A percentile compares a stretch with the other conserved stretches of the same genome.
These are phyloP conservation scores for Orthosia incerta DNA, from an alignment of 2,888 invertebrate species.

Conservation along the genomic window DNA sequence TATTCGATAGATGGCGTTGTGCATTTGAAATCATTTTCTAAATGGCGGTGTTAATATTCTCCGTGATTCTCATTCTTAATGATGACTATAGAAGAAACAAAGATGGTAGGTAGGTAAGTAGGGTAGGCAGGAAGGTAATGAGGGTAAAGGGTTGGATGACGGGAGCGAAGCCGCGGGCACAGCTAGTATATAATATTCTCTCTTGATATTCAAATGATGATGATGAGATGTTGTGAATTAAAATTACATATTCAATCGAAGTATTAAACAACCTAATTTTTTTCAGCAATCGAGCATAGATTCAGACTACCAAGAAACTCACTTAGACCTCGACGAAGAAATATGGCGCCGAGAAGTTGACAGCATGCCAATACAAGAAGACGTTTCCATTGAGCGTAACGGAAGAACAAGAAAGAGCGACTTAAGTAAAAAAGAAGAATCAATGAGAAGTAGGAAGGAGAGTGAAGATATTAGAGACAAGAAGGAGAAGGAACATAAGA, in stretches of 20 bases:
- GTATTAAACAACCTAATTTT: background rate
- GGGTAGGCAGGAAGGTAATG: no score
- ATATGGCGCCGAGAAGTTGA: constrained; percentile 82
- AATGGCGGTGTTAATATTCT: no score
- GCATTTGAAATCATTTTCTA: no score
- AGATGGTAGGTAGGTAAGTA: no score
- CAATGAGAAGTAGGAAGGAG: constrained; percentile 79
- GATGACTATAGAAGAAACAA: no score
- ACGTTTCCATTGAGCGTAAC: constrained; percentile 82
- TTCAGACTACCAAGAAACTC: constrained; percentile 86
- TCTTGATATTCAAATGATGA: no score
- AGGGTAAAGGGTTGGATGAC: no score
- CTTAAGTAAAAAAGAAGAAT: constrained; percentile 83
- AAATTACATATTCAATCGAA: background rate
- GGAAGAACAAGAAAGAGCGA: constrained; percentile 82
- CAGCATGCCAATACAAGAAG: constrained; percentile 74
- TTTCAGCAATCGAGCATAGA: constrained; percentile 86
- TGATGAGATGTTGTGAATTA: no score
- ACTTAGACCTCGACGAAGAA: constrained; percentile 83
- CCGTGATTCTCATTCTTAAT: no score
- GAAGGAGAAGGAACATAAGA: constrained; percentile 62
- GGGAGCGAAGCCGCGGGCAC: no score
- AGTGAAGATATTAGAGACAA: constrained; percentile 73
- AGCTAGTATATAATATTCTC: no score
- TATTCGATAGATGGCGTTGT: no score